Evolutionary conservation across 1,140 invertebrate genomes (phyloP).

Genomic region (Whitmania pigra): DNA sequence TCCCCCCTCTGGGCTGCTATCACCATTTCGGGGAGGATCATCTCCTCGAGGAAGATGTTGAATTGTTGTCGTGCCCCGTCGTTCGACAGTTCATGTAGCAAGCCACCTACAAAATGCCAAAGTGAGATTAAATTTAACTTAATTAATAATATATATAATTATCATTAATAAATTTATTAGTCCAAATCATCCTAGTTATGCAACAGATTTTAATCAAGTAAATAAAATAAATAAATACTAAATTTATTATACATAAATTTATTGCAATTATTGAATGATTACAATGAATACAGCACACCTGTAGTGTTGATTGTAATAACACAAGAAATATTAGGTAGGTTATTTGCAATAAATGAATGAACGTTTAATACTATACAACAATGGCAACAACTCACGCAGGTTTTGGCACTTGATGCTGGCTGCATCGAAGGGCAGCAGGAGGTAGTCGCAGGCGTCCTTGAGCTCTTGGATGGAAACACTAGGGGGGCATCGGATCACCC

Average conservation of each 20-base stretch:
- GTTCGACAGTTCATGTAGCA: slow-evolving; percentile 94
- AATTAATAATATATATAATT: too few relatives aligned
- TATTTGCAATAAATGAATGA: too few relatives aligned
- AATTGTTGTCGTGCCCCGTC: slow-evolving; percentile 94
- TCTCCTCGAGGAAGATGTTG: slow-evolving; percentile 83
- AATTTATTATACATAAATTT: too few relatives aligned
- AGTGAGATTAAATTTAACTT: neutral
- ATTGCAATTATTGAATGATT: too few relatives aligned
- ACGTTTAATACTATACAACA: too few relatives aligned
- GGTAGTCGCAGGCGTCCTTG: slow-evolving; percentile 93
- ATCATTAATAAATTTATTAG: too few relatives aligned
- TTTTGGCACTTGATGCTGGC: slow-evolving; percentile 89
- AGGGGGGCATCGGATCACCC: slow-evolving; percentile 70
- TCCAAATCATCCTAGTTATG: too few relatives aligned
- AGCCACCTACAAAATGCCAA: slow-evolving; percentile 55
- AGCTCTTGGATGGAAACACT: slow-evolving; percentile 80
- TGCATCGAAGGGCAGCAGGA: slow-evolving; percentile 92
- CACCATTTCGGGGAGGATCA: slow-evolving; percentile 91
- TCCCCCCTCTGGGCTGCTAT: slow-evolving; percentile 63
- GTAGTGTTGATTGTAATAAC: too few relatives aligned
- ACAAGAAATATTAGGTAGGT: too few relatives aligned
- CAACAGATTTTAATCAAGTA: too few relatives aligned
- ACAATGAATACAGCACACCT: too few relatives aligned
- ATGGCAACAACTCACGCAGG: slow-evolving; percentile 55
- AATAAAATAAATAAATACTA: too few relatives aligned